These are phyloP conservation scores for Triplophysa tibetana DNA, from an alignment of 2,113 vertebrate species.

Conservation along the genomic window DNA sequence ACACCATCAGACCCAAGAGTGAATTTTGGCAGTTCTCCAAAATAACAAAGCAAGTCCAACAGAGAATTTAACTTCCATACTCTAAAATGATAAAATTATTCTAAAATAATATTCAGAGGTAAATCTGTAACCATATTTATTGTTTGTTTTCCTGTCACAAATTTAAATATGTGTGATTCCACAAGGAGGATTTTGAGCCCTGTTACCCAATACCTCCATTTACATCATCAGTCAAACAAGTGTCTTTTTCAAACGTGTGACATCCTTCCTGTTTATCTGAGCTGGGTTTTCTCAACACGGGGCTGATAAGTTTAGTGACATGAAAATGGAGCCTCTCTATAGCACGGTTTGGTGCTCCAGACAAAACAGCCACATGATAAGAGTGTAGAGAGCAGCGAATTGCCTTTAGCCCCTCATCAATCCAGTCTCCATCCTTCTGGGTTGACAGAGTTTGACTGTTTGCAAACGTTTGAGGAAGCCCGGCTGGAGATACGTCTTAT, in stretches of 20 bases:
- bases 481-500: slow-evolving; percentile 75
- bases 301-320: slow-evolving; percentile 54
- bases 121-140: too few relatives aligned
- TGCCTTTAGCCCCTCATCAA: slow-evolving; percentile 63
- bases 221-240: slow-evolving; percentile 38
- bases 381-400: slow-evolving; percentile 57
- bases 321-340: slow-evolving; percentile 40
- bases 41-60: too few relatives aligned
- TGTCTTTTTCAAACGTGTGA: slow-evolving; percentile 42
- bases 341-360: slow-evolving; percentile 32
- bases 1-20: too few relatives aligned
- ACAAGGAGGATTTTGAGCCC: not conserved
- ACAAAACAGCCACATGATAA: slow-evolving; percentile 64
- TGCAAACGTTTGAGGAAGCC: slow-evolving; percentile 68
- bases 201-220: slow-evolving; percentile 26
- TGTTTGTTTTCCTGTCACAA: too few relatives aligned
- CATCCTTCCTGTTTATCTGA: slow-evolving; percentile 57
- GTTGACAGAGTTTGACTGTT: slow-evolving; percentile 64
- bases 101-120: too few relatives aligned
- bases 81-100: too few relatives aligned
- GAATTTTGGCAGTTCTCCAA: too few relatives aligned
- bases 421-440: slow-evolving; percentile 57
- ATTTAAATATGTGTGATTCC: not conserved
- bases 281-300: slow-evolving; percentile 41
- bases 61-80: too few relatives aligned